Conservation (phyloP, 2,113 vertebrate genomes). For the Ptilonorhynchus violaceus region DNA sequence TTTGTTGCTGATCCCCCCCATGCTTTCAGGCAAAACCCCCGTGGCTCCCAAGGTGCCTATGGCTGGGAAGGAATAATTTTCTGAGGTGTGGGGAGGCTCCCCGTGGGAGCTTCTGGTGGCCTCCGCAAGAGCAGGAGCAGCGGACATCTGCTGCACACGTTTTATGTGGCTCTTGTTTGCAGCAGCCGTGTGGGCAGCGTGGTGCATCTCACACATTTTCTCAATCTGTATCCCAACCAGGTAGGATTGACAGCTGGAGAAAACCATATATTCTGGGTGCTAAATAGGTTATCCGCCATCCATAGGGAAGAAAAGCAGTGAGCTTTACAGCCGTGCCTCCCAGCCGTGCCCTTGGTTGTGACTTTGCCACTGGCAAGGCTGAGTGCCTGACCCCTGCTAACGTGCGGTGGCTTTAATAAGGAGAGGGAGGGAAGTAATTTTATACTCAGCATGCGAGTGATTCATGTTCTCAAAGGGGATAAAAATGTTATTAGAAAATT, state of each 20-base stretch:
- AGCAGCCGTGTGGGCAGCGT: background rate
- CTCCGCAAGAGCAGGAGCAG: background rate
- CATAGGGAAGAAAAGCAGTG: slow-evolving; percentile 25
- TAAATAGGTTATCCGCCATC: slow-evolving; percentile 49
- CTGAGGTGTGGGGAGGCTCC: background rate
- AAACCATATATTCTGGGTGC: slow-evolving; percentile 5
- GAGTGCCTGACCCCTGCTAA: slow-evolving; percentile 59
- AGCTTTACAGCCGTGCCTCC: slow-evolving; percentile 43
- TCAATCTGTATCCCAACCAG: background rate
- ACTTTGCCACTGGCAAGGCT: slow-evolving; percentile 62
- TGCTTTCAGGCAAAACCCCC: background rate
- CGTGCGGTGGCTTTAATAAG: slow-evolving; percentile 52
- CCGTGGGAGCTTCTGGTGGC: background rate
- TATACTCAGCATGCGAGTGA: slow-evolving; percentile 49
- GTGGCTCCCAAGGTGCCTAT: background rate
- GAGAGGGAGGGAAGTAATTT: slow-evolving; percentile 60
- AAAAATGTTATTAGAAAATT: slow-evolving; percentile 68
- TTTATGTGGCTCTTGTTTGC: background rate
- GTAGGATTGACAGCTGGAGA: slow-evolving; percentile 63
- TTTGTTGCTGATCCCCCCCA: background rate
- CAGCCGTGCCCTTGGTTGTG: slow-evolving; percentile 46
- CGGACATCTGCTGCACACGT: background rate
- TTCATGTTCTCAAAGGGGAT: slow-evolving; percentile 62
- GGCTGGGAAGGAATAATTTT: background rate
- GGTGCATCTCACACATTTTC: slow-evolving; percentile 5